Base-by-base conservation (phyloP, 2,113 vertebrate genomes). In the Otis tarda region DNA sequence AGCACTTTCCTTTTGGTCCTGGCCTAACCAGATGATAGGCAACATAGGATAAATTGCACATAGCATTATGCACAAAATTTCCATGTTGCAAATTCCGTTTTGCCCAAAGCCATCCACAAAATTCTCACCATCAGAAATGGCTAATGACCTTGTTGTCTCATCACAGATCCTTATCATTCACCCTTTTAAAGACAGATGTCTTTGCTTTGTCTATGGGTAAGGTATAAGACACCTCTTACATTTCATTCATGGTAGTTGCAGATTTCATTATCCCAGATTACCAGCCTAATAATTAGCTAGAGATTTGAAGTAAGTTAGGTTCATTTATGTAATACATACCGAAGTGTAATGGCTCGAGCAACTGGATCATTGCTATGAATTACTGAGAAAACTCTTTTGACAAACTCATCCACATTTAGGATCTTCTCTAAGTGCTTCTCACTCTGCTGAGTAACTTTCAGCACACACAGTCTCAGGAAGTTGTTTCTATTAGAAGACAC, bases 341-440 rank as follows among this genome's bases (percentile, higher is more conserved):
- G 97, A 47, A 99, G 98, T 6, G 99, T 99, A 93, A 99, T 99
- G 67, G 99, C 99, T 95, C 99, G 98, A 81, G 99, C 99, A 81
- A 99, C 99, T 0, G 99, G 99, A 83, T 99, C 99, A 11, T 99
- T 99, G 95, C 99, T 99, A 8, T 99, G 99, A 90, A 99, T 99
- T 87, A 99, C 99, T 8, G 99, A 99, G 96, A 99, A 99, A 75
- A 99, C 98, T 89, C 99, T 98, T 97, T 99, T 99, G 57, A 99
- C 99, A 97, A 99, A 99, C 87, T 99, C 99, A 74, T 99, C 99
- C 94, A 99, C 99, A 10, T 99, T 99, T 37, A 99, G 98, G 93
- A 99, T 99, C 98, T 99, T 99, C 96, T 99, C 99, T 43, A 99
- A 96, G 92, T 99, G 99, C 92, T 99, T 99, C 97, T 99, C 99